Evolutionary conservation across 2,797 vertebrate species (phyloP).

Genomic region (Philypnodon macrostomus): DNA sequence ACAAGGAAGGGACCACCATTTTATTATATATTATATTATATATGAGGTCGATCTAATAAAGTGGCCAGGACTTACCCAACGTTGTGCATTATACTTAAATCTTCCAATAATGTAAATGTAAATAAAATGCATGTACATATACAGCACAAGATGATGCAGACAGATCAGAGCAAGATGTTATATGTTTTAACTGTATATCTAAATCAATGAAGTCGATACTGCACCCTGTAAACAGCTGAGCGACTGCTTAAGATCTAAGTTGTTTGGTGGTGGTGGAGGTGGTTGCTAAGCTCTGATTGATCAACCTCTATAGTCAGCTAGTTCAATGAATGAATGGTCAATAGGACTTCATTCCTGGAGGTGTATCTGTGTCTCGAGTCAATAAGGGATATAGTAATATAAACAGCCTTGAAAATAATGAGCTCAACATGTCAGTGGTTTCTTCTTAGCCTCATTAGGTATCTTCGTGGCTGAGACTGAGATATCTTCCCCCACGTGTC

Average conservation of each 20-base stretch:
- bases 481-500: conserved; percentile 11
- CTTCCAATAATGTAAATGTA: too few species aligned
- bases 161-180: too few species aligned
- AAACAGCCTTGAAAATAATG: conserved; percentile 4
- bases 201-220: neutral
- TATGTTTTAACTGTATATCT: neutral
- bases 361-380: neutral
- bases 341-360: neutral
- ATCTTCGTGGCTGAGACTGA: too few species aligned
- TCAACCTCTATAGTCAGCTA: neutral
- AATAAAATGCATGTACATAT: too few species aligned
- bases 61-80: too few species aligned
- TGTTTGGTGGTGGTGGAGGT: too few species aligned
- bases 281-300: neutral
- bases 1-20: too few species aligned
- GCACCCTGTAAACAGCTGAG: neutral
- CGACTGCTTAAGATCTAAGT: neutral
- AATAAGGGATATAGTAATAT: neutral
- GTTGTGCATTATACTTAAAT: too few species aligned
- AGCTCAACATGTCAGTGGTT: conserved; percentile 4
- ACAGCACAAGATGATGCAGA: too few species aligned
- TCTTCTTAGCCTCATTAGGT: conserved; percentile 13
- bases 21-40: too few species aligned
- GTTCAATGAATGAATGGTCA: neutral
- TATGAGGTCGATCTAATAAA: too few species aligned